These are phyloP conservation scores for Teleogryllus oceanicus DNA, from an alignment of 2,888 invertebrate species.

Conservation along the genomic window DNA sequence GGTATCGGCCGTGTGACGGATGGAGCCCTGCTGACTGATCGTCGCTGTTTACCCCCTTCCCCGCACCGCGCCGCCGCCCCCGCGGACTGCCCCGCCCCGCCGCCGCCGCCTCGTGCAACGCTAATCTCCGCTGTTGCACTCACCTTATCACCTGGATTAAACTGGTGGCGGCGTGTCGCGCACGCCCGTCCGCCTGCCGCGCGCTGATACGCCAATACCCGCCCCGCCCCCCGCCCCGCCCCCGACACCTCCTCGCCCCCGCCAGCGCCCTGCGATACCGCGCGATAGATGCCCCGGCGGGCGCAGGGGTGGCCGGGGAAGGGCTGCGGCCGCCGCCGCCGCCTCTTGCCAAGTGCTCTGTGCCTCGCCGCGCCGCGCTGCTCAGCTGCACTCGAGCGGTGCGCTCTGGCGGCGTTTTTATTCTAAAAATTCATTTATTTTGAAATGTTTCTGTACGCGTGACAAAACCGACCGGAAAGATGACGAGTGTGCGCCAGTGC, in stretches of 20 bases:
- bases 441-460: too few species aligned
- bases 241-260: background rate
- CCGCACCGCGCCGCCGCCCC: background rate
- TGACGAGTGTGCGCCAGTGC: too few species aligned
- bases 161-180: conserved; percentile 9
- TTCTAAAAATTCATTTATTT: too few species aligned
- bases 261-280: background rate
- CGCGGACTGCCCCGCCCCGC: background rate
- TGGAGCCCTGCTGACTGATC: conserved; percentile 18
- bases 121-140: conserved; percentile 18
- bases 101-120: background rate
- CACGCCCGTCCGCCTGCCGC: background rate
- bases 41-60: background rate
- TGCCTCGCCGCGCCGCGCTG: too few species aligned
- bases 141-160: conserved; percentile 18
- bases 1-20: conserved; percentile 1
- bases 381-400: too few species aligned
- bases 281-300: background rate
- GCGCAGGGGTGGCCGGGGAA: background rate
- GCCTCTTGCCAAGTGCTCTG: too few species aligned
- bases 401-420: too few species aligned
- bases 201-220: conserved; percentile 2
- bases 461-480: too few species aligned
- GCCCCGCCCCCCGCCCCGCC: background rate
- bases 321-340: too few species aligned